Evolutionary conservation across 53 echinoderm and acorn worm species (phyloP).

Genomic region (Echinarachnius parma): DNA sequence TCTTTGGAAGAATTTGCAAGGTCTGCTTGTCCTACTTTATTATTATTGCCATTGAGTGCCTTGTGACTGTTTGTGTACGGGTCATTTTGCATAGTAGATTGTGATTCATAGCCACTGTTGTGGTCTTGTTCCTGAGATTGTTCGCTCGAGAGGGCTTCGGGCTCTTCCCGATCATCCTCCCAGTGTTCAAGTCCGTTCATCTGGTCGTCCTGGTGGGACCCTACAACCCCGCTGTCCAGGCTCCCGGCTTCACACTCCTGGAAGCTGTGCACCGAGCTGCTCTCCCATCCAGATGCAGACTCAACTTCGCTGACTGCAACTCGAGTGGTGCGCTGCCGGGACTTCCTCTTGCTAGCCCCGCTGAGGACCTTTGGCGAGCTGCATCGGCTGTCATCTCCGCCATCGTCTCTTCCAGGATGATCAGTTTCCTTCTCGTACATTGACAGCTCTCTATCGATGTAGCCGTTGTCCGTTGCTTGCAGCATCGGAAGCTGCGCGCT

Average conservation of each 20-base stretch:
- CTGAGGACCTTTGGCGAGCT: constrained; percentile 60
- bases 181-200: constrained; percentile 31
- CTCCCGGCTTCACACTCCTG: constrained; percentile 42
- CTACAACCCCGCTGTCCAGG: constrained; percentile 35
- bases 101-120: no score
- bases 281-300: constrained; percentile 22
- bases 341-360: constrained; percentile 85
- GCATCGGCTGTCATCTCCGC: constrained; percentile 28
- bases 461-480: constrained; percentile 38
- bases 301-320: constrained; percentile 20
- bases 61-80: constrained; percentile 39
- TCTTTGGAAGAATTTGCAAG: constrained; percentile 41
- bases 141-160: background rate
- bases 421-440: background rate
- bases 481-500: constrained; percentile 31
- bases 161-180: constrained; percentile 28
- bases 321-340: constrained; percentile 56
- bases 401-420: background rate
- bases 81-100: constrained; percentile 34
- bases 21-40: constrained; percentile 27
- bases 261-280: constrained; percentile 26
- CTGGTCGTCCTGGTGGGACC: constrained; percentile 26
- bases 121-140: constrained; percentile 43
- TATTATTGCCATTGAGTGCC: constrained; percentile 42
- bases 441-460: background rate